phyloP scores from a whole-genome alignment of 23 tunicate species.

The Ciona savignyi region DNA sequence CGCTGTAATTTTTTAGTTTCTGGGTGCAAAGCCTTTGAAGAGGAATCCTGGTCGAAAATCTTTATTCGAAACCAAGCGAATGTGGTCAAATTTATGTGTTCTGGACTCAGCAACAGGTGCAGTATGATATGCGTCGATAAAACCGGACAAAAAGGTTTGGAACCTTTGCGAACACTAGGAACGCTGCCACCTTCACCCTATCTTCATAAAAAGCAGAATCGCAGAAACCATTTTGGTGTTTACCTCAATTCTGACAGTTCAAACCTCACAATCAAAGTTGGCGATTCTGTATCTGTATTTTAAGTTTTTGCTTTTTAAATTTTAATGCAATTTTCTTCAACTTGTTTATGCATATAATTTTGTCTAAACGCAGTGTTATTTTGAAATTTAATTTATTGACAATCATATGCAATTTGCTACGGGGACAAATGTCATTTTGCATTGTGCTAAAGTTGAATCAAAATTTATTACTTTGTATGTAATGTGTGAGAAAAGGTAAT shows the following conservation, averaged over 20 bases:
- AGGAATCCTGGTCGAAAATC: conserved; percentile 45
- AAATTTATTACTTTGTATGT: too few relatives aligned
- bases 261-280: background rate
- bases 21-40: conserved; percentile 57
- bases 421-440: too few relatives aligned
- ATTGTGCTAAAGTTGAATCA: too few relatives aligned
- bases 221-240: conserved; percentile 31
- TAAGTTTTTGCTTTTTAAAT: too few relatives aligned
- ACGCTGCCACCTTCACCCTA: conserved; percentile 28
- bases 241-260: conserved; percentile 9
- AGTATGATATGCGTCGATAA: conserved; percentile 59
- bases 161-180: conserved; percentile 46
- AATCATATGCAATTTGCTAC: too few relatives aligned
- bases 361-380: too few relatives aligned
- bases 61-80: background rate
- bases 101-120: conserved; percentile 66
- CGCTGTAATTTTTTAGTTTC: conserved; percentile 51
- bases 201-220: background rate
- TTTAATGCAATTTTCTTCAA: background rate
- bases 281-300: background rate
- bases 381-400: too few relatives aligned
- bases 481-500: too few relatives aligned
- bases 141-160: conserved; percentile 32
- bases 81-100: conserved; percentile 3
- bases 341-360: too few relatives aligned